A percentile compares a stretch with the other conserved stretches of the same genome.
These are phyloP conservation scores for Lagopus leucura DNA, from an alignment of 2,113 vertebrate species.

Conservation along the genomic window DNA sequence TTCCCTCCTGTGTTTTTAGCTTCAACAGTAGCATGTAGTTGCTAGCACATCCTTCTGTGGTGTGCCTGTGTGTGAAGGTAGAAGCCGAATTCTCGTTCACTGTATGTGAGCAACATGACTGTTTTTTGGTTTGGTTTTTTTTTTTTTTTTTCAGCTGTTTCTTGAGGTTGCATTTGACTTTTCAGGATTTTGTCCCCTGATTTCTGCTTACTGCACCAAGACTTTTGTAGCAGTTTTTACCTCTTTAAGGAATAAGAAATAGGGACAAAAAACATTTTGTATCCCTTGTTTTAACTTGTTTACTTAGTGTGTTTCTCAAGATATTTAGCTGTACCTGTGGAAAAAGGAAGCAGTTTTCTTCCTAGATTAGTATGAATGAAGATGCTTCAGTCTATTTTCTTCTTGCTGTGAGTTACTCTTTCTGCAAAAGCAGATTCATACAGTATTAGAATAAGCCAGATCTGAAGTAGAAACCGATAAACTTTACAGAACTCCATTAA, in stretches of 20 bases:
- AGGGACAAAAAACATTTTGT: background rate
- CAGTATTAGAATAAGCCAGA: background rate
- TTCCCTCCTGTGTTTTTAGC: background rate
- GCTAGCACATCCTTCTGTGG: background rate
- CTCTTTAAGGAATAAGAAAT: background rate
- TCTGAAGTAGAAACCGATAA: background rate
- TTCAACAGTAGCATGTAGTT: background rate
- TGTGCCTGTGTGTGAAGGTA: background rate
- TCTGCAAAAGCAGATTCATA: background rate
- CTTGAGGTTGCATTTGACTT: background rate
- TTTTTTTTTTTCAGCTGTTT: background rate
- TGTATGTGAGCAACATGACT: background rate
- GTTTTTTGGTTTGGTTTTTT: background rate
- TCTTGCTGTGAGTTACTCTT: background rate
- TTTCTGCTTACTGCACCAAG: background rate
- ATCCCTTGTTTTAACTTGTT: background rate
- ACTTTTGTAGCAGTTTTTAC: background rate
- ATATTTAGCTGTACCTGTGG: background rate
- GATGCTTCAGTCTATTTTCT: background rate
- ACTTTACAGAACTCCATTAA: background rate
- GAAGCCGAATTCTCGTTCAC: background rate
- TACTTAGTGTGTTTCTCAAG: background rate
- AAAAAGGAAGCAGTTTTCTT: background rate
- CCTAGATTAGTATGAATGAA: background rate
- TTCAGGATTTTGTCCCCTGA: background rate